Evolutionary conservation across 1,140 invertebrate species (phyloP).

Genomic region (Drosophila lini): DNA sequence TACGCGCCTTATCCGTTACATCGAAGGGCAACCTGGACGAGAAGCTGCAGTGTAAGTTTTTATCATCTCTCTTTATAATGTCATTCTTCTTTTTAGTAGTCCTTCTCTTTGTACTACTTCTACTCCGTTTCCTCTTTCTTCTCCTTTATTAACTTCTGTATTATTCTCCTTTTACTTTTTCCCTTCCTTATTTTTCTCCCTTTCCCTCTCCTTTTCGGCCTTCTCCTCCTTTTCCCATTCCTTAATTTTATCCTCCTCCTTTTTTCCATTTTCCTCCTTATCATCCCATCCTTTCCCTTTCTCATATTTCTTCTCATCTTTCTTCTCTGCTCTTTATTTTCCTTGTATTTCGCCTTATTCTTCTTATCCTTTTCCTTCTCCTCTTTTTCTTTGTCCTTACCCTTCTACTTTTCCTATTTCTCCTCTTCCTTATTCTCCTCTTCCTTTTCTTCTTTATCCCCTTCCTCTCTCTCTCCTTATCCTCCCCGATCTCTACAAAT

Average conservation of each 20-base stretch:
- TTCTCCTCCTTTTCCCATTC: neutral
- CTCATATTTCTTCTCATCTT: no score
- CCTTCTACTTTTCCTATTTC: no score
- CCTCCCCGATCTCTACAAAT: neutral
- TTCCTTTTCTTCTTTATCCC: no score
- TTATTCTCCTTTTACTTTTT: no score
- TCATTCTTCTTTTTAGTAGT: neutral
- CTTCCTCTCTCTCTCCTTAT: neutral
- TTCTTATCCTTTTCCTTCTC: no score
- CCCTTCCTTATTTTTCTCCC: no score
- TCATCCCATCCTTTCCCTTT: neutral
- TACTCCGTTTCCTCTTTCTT: neutral
- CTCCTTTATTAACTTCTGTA: neutral
- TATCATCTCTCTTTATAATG: neutral
- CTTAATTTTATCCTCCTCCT: neutral
- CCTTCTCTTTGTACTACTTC: neutral
- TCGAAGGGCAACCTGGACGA: conserved; percentile 98
- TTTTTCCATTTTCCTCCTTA: neutral
- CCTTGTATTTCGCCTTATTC: neutral
- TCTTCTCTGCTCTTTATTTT: no score
- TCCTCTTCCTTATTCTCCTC: no score
- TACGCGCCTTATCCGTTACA: conserved; percentile 97
- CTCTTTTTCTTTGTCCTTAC: no score
- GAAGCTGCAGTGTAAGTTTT: conserved; percentile 96
- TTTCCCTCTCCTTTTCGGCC: no score